Base-by-base conservation (phyloP, 2,113 vertebrate genomes). In the Cinclus cinclus region DNA sequence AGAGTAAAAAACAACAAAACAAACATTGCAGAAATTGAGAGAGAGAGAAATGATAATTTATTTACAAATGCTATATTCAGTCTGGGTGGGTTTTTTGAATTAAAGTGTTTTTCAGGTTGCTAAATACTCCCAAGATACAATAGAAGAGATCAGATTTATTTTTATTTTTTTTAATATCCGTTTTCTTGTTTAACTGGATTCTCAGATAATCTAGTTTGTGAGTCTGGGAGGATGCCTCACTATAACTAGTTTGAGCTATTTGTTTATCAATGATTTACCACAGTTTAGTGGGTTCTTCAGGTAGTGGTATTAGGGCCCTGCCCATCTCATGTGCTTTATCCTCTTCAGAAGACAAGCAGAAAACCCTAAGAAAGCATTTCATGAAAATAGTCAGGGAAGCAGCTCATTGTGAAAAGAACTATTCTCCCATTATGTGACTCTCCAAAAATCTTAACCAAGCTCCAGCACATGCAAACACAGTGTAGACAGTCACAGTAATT, bases 391-490 rank as follows among this genome's bases (percentile, higher is more conserved):
- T 49, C 27, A 41, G 3, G 2, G 65, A 62, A 92, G 41, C 28
- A 88, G 28, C 41, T 75, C 41, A 15, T 82, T 81, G 55, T 88
- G 77, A 60, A 95, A 70, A 83, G n/a, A 94, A 47, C 63, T 75
- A 24, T 77, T 53, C 49, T 85, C 23, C 22, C 30, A 31, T 71
- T 52, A 87, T 68, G 30, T 13, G 47, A 73, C 80, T 90, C 69
- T 93, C 39, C 56, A 88, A 59, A 96, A 96, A 67, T 67, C 71
- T 95, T 86, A 89, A 75, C 65, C 80, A 90, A 91, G 60, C 89
- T 96, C 67, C 62, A 90, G 77, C 79, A 95, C 87, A 92, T 87
- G 85, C 93, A 96, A 94, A 90, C 46, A 20, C 28, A 28, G 91
- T 30, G 30, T 83, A 94, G 87, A 87, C 90, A 8, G 88, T 87